Evolutionary conservation across 2,888 invertebrate genomes (phyloP), one percentile per base, ranked within the genome.

Genomic region (Agriotes lineatus): DNA sequence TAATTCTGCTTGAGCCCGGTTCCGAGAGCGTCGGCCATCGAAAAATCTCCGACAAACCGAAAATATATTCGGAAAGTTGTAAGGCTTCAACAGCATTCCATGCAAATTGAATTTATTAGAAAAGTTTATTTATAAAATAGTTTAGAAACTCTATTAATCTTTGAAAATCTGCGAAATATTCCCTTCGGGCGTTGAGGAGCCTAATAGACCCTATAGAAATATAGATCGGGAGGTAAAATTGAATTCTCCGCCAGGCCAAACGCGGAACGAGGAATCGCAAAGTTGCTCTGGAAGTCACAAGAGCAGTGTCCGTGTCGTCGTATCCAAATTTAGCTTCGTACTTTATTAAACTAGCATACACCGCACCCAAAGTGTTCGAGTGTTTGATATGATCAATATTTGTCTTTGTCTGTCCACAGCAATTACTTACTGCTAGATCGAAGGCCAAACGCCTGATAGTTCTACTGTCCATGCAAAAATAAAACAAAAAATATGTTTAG

Each of bases 91-190:
- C 52, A 22, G 25, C 35, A 39, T 56, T 56, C 56, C 35, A 56
- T 56, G 56, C 37, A 56, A 56, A 56, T 56, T 20, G 37, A 39
- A 56, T 58, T 65, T 65, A 58, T 65, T 57, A 65, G 65, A 39
- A 57, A 65, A 65, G 50, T 65, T 65, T 63, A 63, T 63, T 63
- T 54, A 39, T 20, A 35, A 63, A 63, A 63, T 63, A 63, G 42
- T 63, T 65, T 54, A 16, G 45, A 58, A 65, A 65, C 65, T 65
- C 58, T 57, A 65, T 65, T 65, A 65, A 65, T 65, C 65, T 65
- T 63, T 63, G 50, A 50, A 57, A 58, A 58, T 65, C 58, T 58
- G 14, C 50, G 19, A 56, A 54, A 42, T 52, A 62, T 52, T 50
- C 25, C 37, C 33, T 10, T 20, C 22, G 48, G 59, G 10, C 30